Conservation (phyloP, 2,888 invertebrate genomes). For the Agriopis leucophaearia region DNA sequence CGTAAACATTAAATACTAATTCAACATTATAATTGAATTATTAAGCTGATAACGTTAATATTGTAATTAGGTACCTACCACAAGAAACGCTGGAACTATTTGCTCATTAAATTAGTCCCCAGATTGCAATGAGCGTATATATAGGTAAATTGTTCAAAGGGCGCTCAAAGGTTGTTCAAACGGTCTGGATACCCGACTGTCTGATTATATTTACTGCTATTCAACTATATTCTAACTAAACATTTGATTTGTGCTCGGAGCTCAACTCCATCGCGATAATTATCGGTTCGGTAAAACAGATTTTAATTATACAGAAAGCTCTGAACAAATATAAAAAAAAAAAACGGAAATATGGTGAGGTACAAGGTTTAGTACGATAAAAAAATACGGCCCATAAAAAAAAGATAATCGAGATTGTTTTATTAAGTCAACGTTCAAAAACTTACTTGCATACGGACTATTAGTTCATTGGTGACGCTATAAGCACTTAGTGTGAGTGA, state of each 20-base stretch:
- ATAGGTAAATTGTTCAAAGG: constrained; percentile 23
- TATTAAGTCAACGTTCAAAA: too few species aligned
- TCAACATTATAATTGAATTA: background rate
- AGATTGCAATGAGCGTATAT: constrained; percentile 32
- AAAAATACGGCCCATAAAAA: too few species aligned
- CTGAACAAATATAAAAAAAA: too few species aligned
- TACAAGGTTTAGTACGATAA: too few species aligned
- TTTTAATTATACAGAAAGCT: constrained; percentile 1
- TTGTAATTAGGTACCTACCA: background rate
- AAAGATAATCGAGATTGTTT: too few species aligned
- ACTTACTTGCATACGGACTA: too few species aligned
- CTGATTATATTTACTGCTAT: constrained; percentile 9
- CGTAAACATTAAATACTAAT: too few species aligned
- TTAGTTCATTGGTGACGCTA: too few species aligned
- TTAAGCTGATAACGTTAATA: constrained; percentile 25
- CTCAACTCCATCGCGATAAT: background rate
- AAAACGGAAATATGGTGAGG: too few species aligned
- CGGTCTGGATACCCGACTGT: constrained; percentile 3
- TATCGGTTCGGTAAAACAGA: background rate
- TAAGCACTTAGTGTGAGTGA: too few species aligned
- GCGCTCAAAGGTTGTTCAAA: constrained; percentile 9
- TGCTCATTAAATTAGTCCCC: constrained; percentile 38
- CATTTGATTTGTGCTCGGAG: constrained; percentile 7
- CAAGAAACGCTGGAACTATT: constrained; percentile 38
- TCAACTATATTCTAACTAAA: background rate